Base-by-base conservation (phyloP, 2,113 vertebrate species). In the Actenoides hombroni region DNA sequence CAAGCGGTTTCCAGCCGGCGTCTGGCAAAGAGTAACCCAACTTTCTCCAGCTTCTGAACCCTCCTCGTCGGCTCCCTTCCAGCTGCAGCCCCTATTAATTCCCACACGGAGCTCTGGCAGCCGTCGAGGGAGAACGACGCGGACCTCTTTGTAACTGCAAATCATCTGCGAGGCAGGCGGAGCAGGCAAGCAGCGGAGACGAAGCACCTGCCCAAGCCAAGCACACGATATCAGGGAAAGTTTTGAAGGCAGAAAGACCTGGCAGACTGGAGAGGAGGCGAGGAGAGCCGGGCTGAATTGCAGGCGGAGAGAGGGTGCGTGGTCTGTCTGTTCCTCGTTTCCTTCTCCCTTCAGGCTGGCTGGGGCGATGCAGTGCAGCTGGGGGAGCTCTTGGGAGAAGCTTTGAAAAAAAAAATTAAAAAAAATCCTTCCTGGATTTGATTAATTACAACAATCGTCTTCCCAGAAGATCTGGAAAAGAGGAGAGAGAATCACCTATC, bases 391-490 rank as follows among this genome's bases (percentile, higher is more conserved):
- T 80, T 74, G 77, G 92, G 76, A 94, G 69, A 78, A 23, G 77
- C 54, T 92, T 83, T 29, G 28, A 92, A 94, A 92, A 83, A 83
- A 59, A 57, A 73, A 37, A 37, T 37, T 37, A 19, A 54, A 46
- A 54, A 19, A 60, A 89, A 64, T 25, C 73, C 56, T 92, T 88
- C 64, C 83, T 61, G 91, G 73, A 63, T 94, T 90, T 95, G 83
- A 95, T 95, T 95, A 95, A 95, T 90, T 93, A 75, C 86, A 82
- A 86, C 74, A 89, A 63, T 94, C 67, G 51, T 39, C 83, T 94
- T 88, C 95, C 83, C 33, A 89, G 91, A 95, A 96, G 89, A 92
- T 94, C 91, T 89, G 92, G 89, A 70, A 88, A 89, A 95, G 67
- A 92, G 76, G 16, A 86, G 63, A 53, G 67, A 91, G 80, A 57